Conservation (phyloP, 2,113 vertebrate genomes). For the Cyprichromis sp. region DNA sequence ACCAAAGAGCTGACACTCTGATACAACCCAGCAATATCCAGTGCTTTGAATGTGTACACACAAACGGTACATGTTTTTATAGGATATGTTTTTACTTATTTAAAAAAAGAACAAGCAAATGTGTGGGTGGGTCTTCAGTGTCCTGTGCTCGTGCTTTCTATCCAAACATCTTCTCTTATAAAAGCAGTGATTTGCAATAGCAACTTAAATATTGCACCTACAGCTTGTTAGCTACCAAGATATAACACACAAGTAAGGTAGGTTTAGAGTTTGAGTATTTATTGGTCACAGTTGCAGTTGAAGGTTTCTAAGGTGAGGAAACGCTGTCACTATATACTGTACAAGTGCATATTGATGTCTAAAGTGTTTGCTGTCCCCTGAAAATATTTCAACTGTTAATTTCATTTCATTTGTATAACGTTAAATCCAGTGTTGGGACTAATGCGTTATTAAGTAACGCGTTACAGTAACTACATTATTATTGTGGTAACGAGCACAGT, state of each 20-base stretch:
- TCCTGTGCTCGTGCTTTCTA: neutral
- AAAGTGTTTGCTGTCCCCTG: neutral
- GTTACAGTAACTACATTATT: too few species aligned
- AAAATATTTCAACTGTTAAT: neutral
- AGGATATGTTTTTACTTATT: neutral
- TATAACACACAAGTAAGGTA: neutral
- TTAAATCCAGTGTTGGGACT: too few species aligned
- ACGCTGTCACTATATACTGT: neutral
- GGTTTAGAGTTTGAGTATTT: neutral
- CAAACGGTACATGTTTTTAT: neutral
- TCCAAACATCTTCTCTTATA: neutral
- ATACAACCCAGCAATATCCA: neutral
- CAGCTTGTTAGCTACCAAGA: neutral
- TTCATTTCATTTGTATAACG: accelerated
- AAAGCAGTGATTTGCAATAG: neutral
- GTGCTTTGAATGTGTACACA: neutral
- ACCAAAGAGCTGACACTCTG: neutral
- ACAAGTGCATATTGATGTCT: neutral
- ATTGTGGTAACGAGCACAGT: too few species aligned
- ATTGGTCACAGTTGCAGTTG: neutral
- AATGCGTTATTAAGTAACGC: too few species aligned
- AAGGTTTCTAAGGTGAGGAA: neutral
- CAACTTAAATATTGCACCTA: neutral
- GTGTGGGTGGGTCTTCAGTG: neutral
- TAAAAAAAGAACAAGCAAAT: neutral